These are phyloP conservation scores for Oncorhynchus keta DNA, from an alignment of 2,113 vertebrate species.

Conservation along the genomic window DNA sequence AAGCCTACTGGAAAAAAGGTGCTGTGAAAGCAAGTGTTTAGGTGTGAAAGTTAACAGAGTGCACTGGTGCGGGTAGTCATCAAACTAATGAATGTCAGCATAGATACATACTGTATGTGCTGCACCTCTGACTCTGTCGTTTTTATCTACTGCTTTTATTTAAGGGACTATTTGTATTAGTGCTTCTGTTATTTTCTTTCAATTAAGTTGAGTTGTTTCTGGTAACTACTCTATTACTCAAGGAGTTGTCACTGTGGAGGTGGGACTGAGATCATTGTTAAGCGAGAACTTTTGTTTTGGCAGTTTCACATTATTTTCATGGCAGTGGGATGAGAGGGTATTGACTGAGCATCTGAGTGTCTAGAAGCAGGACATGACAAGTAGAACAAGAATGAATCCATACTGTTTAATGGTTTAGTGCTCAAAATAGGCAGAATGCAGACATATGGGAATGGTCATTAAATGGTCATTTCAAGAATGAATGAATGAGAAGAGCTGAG, in stretches of 20 bases:
- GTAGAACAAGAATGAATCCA: slow-evolving; percentile 35
- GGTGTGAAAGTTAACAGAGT: slow-evolving; percentile 63
- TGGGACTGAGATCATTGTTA: slow-evolving; percentile 49
- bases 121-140: slow-evolving; percentile 24
- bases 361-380: slow-evolving; percentile 40
- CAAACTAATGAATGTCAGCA: slow-evolving; percentile 43
- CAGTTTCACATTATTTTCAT: slow-evolving; percentile 51
- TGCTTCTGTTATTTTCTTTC: slow-evolving; percentile 63
- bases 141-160: slow-evolving; percentile 48
- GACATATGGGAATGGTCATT: neutral
- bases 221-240: slow-evolving; percentile 20
- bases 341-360: slow-evolving; percentile 45
- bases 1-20: slow-evolving; percentile 63
- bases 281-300: slow-evolving; percentile 50
- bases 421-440: slow-evolving; percentile 3
- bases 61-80: slow-evolving; percentile 22
- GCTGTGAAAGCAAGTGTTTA: slow-evolving; percentile 38
- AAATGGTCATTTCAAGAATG: too few relatives aligned
- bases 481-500: too few relatives aligned
- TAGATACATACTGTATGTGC: slow-evolving; percentile 24
- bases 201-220: slow-evolving; percentile 10
- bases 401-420: slow-evolving; percentile 38
- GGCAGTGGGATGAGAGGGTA: slow-evolving; percentile 56
- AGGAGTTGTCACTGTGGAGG: slow-evolving; percentile 49
- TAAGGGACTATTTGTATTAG: slow-evolving; percentile 49